Evolutionary conservation across 2,113 vertebrate genomes (phyloP).

Genomic region (Vanacampus margaritifer): DNA sequence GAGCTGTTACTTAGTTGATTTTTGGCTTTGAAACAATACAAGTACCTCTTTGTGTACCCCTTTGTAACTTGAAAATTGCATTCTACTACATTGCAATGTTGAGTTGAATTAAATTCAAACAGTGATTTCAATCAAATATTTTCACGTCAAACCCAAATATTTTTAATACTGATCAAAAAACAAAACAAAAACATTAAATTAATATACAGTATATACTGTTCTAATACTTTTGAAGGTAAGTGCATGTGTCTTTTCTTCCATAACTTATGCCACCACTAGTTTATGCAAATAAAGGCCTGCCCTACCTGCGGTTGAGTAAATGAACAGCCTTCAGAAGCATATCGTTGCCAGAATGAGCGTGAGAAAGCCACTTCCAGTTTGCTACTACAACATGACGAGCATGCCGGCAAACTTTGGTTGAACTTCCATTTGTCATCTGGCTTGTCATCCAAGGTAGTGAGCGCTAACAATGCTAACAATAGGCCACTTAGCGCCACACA

Average conservation of each 20-base stretch:
- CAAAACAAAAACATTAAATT: too few species aligned
- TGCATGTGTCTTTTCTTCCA: background rate
- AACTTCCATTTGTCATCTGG: conserved; percentile 20
- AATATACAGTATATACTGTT: too few species aligned
- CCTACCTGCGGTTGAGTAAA: background rate
- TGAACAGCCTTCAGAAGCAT: background rate
- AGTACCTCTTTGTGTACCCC: too few species aligned
- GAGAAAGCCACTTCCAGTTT: background rate
- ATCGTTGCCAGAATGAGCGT: background rate
- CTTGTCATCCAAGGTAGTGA: background rate
- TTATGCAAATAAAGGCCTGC: background rate
- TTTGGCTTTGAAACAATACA: too few species aligned
- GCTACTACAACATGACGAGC: background rate
- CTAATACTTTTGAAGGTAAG: too few species aligned
- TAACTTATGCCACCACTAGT: background rate
- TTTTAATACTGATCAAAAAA: too few species aligned
- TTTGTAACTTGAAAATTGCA: too few species aligned
- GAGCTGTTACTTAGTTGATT: background rate
- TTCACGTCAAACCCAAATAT: too few species aligned
- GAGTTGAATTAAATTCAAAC: too few species aligned
- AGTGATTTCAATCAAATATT: too few species aligned
- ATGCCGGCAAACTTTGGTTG: background rate
- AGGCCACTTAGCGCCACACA: background rate
- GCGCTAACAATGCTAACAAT: conserved; percentile 6
- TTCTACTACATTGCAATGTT: too few species aligned